These are phyloP conservation scores for Planiliza haematocheilus DNA, from an alignment of 2,113 vertebrate species.

Conservation along the genomic window DNA sequence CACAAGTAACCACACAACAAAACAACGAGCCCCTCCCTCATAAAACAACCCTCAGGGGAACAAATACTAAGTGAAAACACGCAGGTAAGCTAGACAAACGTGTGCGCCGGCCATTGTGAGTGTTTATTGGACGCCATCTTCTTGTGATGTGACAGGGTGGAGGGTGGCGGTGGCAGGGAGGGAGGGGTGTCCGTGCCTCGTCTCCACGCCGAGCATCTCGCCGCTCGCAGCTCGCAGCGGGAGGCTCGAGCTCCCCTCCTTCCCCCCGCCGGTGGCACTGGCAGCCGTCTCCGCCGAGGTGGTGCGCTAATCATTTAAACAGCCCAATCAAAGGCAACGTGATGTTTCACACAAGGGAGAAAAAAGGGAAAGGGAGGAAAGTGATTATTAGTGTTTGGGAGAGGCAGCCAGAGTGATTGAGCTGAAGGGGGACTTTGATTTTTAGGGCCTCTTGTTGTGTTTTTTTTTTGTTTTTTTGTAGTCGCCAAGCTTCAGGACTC, in stretches of 20 bases:
- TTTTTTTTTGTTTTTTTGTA: slow-evolving; percentile 42
- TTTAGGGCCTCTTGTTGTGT: slow-evolving; percentile 74
- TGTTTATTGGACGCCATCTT: slow-evolving; percentile 73
- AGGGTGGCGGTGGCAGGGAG: no score
- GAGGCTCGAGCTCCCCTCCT: slow-evolving; percentile 65
- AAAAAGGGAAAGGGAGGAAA: slow-evolving; percentile 79
- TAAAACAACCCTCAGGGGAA: slow-evolving; percentile 69
- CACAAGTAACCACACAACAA: slow-evolving; percentile 43
- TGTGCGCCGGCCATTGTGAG: slow-evolving; percentile 61
- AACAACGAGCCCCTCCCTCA: slow-evolving; percentile 51
- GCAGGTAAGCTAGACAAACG: slow-evolving; percentile 71
- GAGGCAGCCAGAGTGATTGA: slow-evolving; percentile 80
- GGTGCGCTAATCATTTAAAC: slow-evolving; percentile 87
- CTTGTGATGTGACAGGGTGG: slow-evolving; percentile 78
- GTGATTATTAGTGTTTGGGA: slow-evolving; percentile 86
- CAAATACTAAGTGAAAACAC: slow-evolving; percentile 72
- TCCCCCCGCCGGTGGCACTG: slow-evolving; percentile 61
- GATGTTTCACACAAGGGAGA: slow-evolving; percentile 81
- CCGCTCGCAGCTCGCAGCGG: slow-evolving; percentile 78
- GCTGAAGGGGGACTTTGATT: slow-evolving; percentile 85
- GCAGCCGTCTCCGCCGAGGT: slow-evolving; percentile 78
- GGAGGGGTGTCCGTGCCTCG: slow-evolving; percentile 71
- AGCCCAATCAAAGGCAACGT: slow-evolving; percentile 85
- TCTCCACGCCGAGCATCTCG: slow-evolving; percentile 65
- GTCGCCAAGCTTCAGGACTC: slow-evolving; percentile 71